Evolutionary conservation across 2,888 invertebrate species (phyloP), one percentile per base, ranked within the genome.

Genomic region (Chalcosyrphus nemorum): DNA sequence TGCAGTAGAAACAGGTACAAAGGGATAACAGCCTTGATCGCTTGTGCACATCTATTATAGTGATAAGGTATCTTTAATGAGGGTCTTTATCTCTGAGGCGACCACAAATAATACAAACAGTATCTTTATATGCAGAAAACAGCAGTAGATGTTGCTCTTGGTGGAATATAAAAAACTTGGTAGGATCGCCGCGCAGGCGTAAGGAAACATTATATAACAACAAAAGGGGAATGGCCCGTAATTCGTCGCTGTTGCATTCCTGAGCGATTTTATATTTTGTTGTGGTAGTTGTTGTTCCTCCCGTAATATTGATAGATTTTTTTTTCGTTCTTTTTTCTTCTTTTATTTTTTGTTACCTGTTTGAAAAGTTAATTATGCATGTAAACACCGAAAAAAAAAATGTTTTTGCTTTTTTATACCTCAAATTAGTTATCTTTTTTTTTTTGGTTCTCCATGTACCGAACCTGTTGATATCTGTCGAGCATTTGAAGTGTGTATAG

Each of bases 351-450:
- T 56, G 56, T 75, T 82, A 82, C 81, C 81, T 82, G 72, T 38
- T 59, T 77, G 54, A 66, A 82, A 82, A 82, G 77, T 82, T 82
- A 82, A 82, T 77, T 82, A 82, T 82, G 71, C 81, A 61, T 66
- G 77, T 77, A 71, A 81, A 76, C 65, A 71, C 59, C 41, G 45
- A 71, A 81, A 75, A 38, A 65, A 52, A 45, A 2, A 52, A 29
- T 11, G 45, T 56, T 56, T n/a, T 13, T n/a, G n/a, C 32, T 11
- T 21, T 29, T 27, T 41, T 7, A 27, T 35, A 2, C 35, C n/a
- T 38, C 32, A 35, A 54, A 19, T 35, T 24, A 24, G 32, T 47
- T 57, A 43, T 72, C 7, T 41, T 29, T 13, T 24, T 38, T 50
- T 38, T 50, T 35, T 29, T 29, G 2, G 50, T 35, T 43, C 2